phyloP scores from a whole-genome alignment of 2,113 vertebrate genomes.

The Corythoichthys haematopterus region DNA sequence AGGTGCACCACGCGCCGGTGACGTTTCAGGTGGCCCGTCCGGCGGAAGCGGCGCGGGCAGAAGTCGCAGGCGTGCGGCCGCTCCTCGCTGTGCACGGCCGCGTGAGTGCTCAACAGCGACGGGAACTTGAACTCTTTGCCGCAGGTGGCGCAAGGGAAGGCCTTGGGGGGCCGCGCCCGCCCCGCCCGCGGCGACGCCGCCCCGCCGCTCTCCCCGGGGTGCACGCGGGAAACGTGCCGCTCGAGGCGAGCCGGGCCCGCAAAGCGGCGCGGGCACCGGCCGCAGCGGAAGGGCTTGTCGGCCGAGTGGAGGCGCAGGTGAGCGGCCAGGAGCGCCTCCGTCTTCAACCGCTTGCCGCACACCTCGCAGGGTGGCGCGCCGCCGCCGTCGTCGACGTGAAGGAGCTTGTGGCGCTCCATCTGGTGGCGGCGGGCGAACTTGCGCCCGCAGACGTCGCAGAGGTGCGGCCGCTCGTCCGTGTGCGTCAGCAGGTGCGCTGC shows the following conservation, averaged over 20 bases:
- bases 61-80: conserved; percentile 52
- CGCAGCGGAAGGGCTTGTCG: conserved; percentile 41
- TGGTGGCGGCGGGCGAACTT: conserved; percentile 56
- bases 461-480: conserved; percentile 57
- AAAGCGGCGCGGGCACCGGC: conserved; percentile 47
- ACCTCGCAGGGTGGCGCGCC: conserved; percentile 17
- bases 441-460: conserved; percentile 59
- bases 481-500: conserved; percentile 50
- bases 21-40: conserved; percentile 56
- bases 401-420: conserved; percentile 53
- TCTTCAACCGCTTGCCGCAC: conserved; percentile 45
- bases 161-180: fast-evolving
- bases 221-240: conserved; percentile 47
- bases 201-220: conserved; percentile 8
- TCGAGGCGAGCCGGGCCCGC: conserved; percentile 41
- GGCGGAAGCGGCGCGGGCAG: conserved; percentile 54
- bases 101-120: conserved; percentile 49
- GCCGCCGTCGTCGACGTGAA: conserved; percentile 16
- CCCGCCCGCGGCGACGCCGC: not conserved
- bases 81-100: conserved; percentile 42
- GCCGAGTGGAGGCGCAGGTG: conserved; percentile 30
- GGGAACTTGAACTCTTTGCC: conserved; percentile 42
- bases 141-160: conserved; percentile 44
- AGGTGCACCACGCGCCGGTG: conserved; percentile 52
- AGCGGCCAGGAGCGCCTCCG: conserved; percentile 20